These are phyloP conservation scores for Hycleus cichorii DNA, from an alignment of 1,140 invertebrate genomes.

Conservation along the genomic window DNA sequence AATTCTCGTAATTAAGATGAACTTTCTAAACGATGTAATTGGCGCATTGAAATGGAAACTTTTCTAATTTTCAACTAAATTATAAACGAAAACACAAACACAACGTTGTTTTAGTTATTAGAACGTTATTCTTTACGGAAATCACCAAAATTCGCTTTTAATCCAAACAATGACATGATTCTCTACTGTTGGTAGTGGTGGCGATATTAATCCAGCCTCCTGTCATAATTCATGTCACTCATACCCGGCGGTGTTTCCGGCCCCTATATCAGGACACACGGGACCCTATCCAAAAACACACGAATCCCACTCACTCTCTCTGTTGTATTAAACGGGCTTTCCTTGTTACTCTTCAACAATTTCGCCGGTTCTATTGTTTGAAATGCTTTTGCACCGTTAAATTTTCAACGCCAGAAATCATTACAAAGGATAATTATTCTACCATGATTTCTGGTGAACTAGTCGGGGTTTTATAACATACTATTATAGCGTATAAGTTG, in stretches of 20 bases:
- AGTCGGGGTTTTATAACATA: too few species aligned
- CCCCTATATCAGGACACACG: not conserved
- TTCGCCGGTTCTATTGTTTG: slow-evolving; percentile 22
- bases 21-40: too few species aligned
- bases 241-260: slow-evolving; percentile 16
- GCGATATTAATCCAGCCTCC: slow-evolving; percentile 5
- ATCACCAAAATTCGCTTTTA: not conserved
- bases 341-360: too few species aligned
- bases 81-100: not conserved
- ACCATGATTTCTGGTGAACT: slow-evolving; percentile 27
- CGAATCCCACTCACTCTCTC: not conserved
- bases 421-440: slow-evolving; percentile 30
- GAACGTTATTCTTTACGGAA: not conserved
- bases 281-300: slow-evolving; percentile 15
- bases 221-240: slow-evolving; percentile 23
- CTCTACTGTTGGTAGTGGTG: not conserved
- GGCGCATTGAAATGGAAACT: too few species aligned
- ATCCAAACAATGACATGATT: slow-evolving; percentile 2
- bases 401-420: slow-evolving; percentile 31
- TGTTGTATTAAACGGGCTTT: too few species aligned
- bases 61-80: not conserved
- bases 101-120: not conserved
- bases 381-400: slow-evolving; percentile 23
- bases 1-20: too few species aligned
- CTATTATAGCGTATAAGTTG: too few species aligned